These are phyloP conservation scores for Pyrochroa serraticornis DNA, from an alignment of 2,888 invertebrate genomes.

Conservation along the genomic window DNA sequence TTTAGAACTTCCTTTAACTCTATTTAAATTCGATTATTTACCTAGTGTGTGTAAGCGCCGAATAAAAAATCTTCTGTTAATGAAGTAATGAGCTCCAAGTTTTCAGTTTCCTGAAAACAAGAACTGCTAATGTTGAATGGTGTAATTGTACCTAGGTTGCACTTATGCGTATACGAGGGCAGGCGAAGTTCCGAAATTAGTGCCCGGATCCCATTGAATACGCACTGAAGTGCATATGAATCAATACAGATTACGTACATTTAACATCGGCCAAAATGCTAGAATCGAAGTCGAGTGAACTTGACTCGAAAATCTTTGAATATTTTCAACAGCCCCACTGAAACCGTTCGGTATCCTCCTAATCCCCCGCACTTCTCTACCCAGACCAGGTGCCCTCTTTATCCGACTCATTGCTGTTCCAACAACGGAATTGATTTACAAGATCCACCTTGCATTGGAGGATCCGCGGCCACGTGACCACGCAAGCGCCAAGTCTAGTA, in stretches of 20 bases:
- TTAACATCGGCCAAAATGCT: constrained; percentile 46
- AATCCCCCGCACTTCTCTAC: constrained; percentile 29
- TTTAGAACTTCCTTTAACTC: no score
- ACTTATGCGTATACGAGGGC: no score
- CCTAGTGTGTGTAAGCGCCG: no score
- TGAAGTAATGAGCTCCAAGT: no score
- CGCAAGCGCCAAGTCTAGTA: constrained; percentile 51
- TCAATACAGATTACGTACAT: constrained; percentile 52
- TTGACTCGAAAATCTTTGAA: constrained; percentile 50
- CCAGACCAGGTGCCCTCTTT: constrained; percentile 30
- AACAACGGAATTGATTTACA: constrained; percentile 51
- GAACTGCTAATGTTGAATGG: no score
- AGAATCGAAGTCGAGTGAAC: constrained; percentile 51
- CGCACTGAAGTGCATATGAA: constrained; percentile 34
- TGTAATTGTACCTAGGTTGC: no score
- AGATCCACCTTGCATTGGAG: constrained; percentile 46
- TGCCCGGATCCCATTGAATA: background rate
- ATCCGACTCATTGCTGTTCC: constrained; percentile 34
- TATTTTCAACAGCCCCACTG: constrained; percentile 45
- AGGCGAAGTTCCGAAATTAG: no score
- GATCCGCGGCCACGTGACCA: constrained; percentile 45
- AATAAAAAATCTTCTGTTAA: no score
- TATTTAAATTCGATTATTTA: no score
- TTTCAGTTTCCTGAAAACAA: no score
- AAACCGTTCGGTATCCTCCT: constrained; percentile 28